A percentile compares a stretch with the other conserved stretches of the same genome.
Conservation (phyloP, 2,113 vertebrate genomes). For the Heteronetta atricapilla region DNA sequence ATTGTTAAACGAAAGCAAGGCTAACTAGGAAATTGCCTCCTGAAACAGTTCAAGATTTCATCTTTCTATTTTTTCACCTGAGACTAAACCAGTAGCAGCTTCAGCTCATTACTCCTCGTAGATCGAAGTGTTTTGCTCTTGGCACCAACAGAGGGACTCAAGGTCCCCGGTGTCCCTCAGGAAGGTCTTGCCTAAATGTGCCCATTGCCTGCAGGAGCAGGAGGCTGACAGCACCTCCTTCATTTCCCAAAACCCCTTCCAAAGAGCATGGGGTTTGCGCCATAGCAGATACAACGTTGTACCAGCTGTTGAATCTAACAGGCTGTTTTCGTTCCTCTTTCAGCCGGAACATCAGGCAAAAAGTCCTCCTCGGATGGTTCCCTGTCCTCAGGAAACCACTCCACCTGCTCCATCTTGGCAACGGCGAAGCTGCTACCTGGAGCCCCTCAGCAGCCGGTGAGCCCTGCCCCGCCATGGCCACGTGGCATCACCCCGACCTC, state of each 20-base stretch:
- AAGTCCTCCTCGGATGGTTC: constrained; percentile 73
- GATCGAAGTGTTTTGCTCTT: neutral
- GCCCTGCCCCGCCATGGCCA: neutral
- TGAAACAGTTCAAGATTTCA: neutral
- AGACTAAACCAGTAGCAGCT: neutral
- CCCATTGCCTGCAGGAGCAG: neutral
- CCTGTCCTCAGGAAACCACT: constrained; percentile 64
- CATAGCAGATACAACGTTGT: neutral
- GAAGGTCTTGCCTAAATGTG: neutral
- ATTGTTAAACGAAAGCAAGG: neutral
- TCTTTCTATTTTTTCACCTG: neutral
- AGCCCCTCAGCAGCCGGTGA: constrained; percentile 79
- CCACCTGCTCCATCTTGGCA: constrained; percentile 73
- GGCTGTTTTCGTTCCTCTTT: neutral
- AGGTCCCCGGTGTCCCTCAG: neutral
- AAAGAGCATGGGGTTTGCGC: neutral
- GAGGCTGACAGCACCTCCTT: neutral
- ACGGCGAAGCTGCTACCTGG: constrained; percentile 75
- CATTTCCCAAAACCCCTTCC: neutral
- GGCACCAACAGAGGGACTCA: neutral
- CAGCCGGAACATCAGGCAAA: constrained; percentile 74
- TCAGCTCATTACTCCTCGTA: neutral
- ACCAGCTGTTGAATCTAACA: neutral
- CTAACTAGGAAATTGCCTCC: neutral
- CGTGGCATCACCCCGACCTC: neutral